Base-by-base conservation (phyloP, 2,113 vertebrate genomes). In the Megaleporinus macrocephalus region DNA sequence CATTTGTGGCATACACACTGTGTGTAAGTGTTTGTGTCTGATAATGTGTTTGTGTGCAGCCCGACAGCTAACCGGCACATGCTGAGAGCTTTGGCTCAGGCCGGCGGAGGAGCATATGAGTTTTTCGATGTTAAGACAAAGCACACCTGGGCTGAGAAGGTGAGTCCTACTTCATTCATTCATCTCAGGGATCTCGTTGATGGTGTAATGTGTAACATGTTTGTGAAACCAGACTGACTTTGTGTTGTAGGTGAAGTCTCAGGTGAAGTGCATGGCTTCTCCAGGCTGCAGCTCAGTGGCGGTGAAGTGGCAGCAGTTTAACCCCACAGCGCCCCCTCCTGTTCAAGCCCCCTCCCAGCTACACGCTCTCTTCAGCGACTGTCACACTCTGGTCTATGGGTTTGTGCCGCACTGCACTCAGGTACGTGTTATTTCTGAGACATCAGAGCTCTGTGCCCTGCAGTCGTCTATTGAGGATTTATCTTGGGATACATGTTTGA, bases 261-360 rank as follows among this genome's bases (percentile, higher is more conserved):
- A 96, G 59, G 80, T 94, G 83, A 82, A 84, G 72, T 93, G 94
- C 29, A 88, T 95, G 75, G 16, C 59, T 1, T 94, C 95, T 66
- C 92, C 94, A 0, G 90, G 93, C 85, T 97, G 96, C 91, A 96
- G 88, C 51, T 94, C 95, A 0, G 90, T 96, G 74, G 95, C 96
- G 0, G 86, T 98, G 27, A 96, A 96, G 88, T 97, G 97, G 97
- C 96, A 96, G 78, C 95, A 93, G 84, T 93, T 96, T 63, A 86
- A 87, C 84, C 79, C 53, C 0, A 72, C 78, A 6, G 85, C 88
- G 0, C 83, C 91, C 0, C 68, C 91, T 76, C 91, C 94, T 1
- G 84, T 93, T 13, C 96, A 97, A 81, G 95, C 96, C 26, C 96
- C 96, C 0, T 83, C 93, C 72, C 93, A 93, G 80, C 92, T 97